Conservation (phyloP, 1,140 invertebrate species). For the Bombus turneri region DNA sequence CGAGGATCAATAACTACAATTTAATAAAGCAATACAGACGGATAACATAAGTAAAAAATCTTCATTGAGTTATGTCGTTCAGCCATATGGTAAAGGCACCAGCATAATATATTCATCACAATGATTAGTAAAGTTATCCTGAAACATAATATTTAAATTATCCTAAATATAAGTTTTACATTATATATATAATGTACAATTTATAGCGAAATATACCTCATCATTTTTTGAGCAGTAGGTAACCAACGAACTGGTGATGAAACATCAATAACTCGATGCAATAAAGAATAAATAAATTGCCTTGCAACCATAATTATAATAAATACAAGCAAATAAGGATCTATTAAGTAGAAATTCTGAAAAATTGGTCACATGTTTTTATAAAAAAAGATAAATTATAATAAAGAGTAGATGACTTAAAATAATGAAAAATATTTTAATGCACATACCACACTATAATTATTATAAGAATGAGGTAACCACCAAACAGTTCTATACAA, state of each 20-base stretch:
- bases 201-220: constrained; percentile 74
- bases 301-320: constrained; percentile 90
- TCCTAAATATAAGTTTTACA: background rate
- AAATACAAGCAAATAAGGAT: constrained; percentile 92
- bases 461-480: constrained; percentile 95
- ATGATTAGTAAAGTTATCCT: constrained; percentile 83
- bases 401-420: constrained; percentile 27
- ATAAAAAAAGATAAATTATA: background rate
- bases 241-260: constrained; percentile 73
- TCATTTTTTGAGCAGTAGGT: constrained; percentile 72
- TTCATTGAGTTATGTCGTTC: constrained; percentile 88
- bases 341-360: constrained; percentile 97
- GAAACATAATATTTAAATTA: constrained; percentile 69
- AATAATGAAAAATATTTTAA: constrained; percentile 59
- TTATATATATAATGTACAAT: constrained; percentile 67
- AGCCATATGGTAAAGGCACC: constrained; percentile 89
- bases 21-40: constrained; percentile 88
- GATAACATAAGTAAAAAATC: constrained; percentile 92
- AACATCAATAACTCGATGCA: constrained; percentile 80
- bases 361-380: constrained; percentile 72
- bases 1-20: background rate
- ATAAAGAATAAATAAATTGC: constrained; percentile 89
- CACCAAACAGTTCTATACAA: constrained; percentile 98
- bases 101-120: constrained; percentile 83
- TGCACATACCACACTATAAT: constrained; percentile 91